A percentile compares a stretch with the other conserved stretches of the same genome.
Conservation (phyloP, 2,797 vertebrate genomes). For the Sparidentex hasta region DNA sequence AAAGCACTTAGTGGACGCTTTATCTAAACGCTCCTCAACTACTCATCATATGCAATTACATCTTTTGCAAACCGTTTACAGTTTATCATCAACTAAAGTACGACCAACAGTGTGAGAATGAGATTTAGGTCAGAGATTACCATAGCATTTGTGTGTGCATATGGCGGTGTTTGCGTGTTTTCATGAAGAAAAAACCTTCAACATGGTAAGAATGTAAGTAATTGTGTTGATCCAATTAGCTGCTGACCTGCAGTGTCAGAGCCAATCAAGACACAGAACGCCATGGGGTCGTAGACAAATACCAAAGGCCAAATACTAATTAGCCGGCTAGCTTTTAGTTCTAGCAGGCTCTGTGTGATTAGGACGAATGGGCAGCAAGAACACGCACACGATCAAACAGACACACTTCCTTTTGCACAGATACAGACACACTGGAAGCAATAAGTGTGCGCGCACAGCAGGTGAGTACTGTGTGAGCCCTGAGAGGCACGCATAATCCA, state of each 20-base stretch:
- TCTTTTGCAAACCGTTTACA: slow-evolving; percentile 17
- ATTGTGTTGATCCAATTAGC: slow-evolving; percentile 82
- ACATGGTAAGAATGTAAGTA: slow-evolving; percentile 76
- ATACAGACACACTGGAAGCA: slow-evolving; percentile 44
- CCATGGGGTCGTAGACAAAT: slow-evolving; percentile 72
- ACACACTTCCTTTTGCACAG: slow-evolving; percentile 50
- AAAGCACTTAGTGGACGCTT: slow-evolving; percentile 42
- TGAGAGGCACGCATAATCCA: slow-evolving; percentile 57
- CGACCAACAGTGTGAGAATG: background rate
- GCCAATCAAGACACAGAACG: slow-evolving; percentile 71
- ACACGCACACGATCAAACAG: slow-evolving; percentile 41
- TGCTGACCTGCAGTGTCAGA: slow-evolving; percentile 71
- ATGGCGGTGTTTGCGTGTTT: slow-evolving; percentile 26
- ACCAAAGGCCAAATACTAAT: slow-evolving; percentile 77
- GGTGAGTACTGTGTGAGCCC: slow-evolving; percentile 54
- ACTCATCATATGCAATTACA: slow-evolving; percentile 30
- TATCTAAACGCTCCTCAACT: slow-evolving; percentile 37
- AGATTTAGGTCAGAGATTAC: slow-evolving; percentile 30
- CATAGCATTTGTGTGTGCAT: background rate
- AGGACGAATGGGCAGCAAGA: slow-evolving; percentile 46
- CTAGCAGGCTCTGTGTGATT: slow-evolving; percentile 64
- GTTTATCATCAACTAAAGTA: slow-evolving; percentile 18
- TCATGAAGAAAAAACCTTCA: slow-evolving; percentile 54
- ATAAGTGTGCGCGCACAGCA: slow-evolving; percentile 43
- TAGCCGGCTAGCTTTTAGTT: slow-evolving; percentile 68